phyloP scores from a whole-genome alignment of 2,113 vertebrate genomes.

The Psammodynastes pulverulentus region DNA sequence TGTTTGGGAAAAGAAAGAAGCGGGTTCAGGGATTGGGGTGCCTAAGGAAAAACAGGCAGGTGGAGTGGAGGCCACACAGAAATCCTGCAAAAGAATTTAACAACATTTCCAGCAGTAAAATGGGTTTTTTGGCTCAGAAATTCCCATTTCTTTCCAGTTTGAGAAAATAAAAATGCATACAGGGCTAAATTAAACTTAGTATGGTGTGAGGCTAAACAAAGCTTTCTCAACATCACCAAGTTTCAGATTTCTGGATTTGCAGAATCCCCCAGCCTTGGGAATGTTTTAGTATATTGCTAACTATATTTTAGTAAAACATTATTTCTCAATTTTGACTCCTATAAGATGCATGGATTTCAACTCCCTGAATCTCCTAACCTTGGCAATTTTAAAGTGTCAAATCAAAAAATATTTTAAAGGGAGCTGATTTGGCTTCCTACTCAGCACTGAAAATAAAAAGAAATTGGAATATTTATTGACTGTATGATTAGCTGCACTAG shows the following conservation, averaged over 20 bases:
- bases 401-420: not conserved
- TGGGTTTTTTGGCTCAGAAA: not conserved
- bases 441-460: not conserved
- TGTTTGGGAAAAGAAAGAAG: rapidly evolving
- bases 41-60: not conserved
- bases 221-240: not conserved
- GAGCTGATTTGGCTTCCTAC: not conserved
- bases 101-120: not conserved
- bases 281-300: not conserved
- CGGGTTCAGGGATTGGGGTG: not conserved
- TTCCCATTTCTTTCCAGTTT: not conserved
- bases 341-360: not conserved
- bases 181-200: too few species aligned
- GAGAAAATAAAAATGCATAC: not conserved
- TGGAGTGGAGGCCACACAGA: not conserved
- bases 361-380: not conserved
- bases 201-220: not conserved
- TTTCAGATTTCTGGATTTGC: not conserved
- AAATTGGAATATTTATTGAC: not conserved
- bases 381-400: not conserved
- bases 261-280: not conserved
- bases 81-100: not conserved
- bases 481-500: not conserved
- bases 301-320: not conserved
- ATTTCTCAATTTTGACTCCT: not conserved